Conservation (phyloP, 35 echinoderm and acorn worm species). For the Hemicentrotus pulcherrimus region DNA sequence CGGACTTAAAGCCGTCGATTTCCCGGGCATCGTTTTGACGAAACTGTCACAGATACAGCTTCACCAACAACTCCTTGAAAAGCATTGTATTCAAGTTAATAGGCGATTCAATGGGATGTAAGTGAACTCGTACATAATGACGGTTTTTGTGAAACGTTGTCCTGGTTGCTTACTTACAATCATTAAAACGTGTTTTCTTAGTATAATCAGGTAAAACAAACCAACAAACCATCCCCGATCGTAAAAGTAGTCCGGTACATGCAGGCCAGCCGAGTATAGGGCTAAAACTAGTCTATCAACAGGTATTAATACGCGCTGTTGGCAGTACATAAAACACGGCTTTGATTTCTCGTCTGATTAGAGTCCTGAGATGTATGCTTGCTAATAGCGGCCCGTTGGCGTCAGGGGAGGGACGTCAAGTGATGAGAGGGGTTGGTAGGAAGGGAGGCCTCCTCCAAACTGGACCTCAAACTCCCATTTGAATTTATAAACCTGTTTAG, state of each 20-base stretch:
- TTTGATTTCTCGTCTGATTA: slow-evolving; percentile 33
- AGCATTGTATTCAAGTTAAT: too few relatives aligned
- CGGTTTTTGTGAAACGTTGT: too few relatives aligned
- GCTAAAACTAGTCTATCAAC: not conserved
- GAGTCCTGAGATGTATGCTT: not conserved
- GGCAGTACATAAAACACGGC: slow-evolving; percentile 30
- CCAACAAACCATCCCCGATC: not conserved
- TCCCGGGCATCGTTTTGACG: too few relatives aligned
- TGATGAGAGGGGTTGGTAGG: not conserved
- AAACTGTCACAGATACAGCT: too few relatives aligned
- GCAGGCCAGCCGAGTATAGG: not conserved
- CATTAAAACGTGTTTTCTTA: too few relatives aligned
- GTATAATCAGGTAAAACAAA: too few relatives aligned
- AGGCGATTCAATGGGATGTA: too few relatives aligned
- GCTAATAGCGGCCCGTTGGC: not conserved
- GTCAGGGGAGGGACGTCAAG: not conserved
- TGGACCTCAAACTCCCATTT: not conserved
- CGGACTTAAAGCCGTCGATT: too few relatives aligned
- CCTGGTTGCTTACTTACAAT: too few relatives aligned
- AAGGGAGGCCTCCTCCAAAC: not conserved
- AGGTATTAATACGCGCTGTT: slow-evolving; percentile 12
- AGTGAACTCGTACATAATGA: too few relatives aligned
- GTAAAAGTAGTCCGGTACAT: not conserved
- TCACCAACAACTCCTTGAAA: too few relatives aligned
- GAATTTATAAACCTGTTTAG: not conserved